Conservation (phyloP, 2,888 invertebrate species). For the Nymphalis urticae region DNA sequence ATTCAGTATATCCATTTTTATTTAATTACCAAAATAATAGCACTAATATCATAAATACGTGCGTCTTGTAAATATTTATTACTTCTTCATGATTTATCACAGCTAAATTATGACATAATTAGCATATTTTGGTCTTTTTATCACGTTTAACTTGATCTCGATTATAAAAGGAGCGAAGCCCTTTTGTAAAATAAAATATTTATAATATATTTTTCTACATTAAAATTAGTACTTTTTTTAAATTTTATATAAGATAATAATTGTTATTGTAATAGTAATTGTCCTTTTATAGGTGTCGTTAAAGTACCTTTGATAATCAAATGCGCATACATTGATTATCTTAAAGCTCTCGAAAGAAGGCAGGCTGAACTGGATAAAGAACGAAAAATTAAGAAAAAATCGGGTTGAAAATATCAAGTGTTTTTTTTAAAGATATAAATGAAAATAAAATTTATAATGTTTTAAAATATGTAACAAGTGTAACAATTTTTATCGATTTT, state of each 20-base stretch:
- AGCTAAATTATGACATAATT: no score
- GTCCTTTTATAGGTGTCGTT: conserved; percentile 58
- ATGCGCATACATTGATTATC: conserved; percentile 69
- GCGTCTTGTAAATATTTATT: no score
- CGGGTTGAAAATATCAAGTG: conserved; percentile 37
- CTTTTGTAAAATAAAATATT: no score
- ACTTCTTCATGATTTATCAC: no score
- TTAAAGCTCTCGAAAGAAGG: conserved; percentile 60
- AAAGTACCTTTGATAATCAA: conserved; percentile 69
- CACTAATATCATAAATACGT: no score
- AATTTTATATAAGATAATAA: not conserved
- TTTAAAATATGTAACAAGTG: not conserved
- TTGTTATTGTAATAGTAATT: not conserved
- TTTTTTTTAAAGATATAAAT: conserved; percentile 1
- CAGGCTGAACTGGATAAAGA: conserved; percentile 52
- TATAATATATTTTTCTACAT: not conserved
- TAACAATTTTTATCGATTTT: not conserved
- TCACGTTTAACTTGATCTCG: no score
- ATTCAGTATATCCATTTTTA: no score
- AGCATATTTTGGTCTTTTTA: no score
- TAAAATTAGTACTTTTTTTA: not conserved
- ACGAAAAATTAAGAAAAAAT: conserved; percentile 56
- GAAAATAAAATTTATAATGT: not conserved
- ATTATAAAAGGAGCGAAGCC: no score
- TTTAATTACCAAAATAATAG: no score